Base-by-base conservation (phyloP, 2,888 invertebrate species). In the Tenthredo livida region DNA sequence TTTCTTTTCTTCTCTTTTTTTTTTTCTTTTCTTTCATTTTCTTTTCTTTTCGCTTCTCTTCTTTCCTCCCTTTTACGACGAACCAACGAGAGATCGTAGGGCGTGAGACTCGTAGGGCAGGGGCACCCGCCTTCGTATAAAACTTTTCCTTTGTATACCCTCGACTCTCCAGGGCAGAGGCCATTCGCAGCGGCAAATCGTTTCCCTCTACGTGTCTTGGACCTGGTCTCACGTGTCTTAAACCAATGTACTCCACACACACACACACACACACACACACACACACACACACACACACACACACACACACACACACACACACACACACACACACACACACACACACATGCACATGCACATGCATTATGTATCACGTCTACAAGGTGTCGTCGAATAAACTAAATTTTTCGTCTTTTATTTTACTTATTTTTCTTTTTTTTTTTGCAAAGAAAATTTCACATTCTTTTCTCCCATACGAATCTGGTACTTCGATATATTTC, bases 111-210 rank as follows among this genome's bases (percentile, higher is more conserved):
- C 40, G 21, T 21, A 43, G 72, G 72, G 72, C 72, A 43, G 21
- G 70, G 3, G 21, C n/a, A 25, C 43, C 72, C 43, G 1, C 40
- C 72, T 77, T 50, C 33, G 25, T 54, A 54, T 50, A 77, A 77
- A 77, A 77, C 77, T 77, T 77, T 77, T 77, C 77, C 50, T 77
- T 77, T 77, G 77, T 77, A 10, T 77, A 54, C 77, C 77, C 54
- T 77, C 17, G 25, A 33, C 29, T 77, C 77, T 77, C 29, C 50
- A 54, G 54, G 77, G 50, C 77, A 77, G 77, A 54, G 77, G 77
- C 54, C 47, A 77, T 77, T 33, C 77, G 40, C 77, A 77, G 54
- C 77, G 54, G 54, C 77, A 77, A 77, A 77, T 77, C 77, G 77
- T 77, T 77, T 77, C 33, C 77, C 50, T 54, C 77, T 50, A 54